phyloP scores from a whole-genome alignment of 2,888 invertebrate genomes.

The Aethes cnicana region DNA sequence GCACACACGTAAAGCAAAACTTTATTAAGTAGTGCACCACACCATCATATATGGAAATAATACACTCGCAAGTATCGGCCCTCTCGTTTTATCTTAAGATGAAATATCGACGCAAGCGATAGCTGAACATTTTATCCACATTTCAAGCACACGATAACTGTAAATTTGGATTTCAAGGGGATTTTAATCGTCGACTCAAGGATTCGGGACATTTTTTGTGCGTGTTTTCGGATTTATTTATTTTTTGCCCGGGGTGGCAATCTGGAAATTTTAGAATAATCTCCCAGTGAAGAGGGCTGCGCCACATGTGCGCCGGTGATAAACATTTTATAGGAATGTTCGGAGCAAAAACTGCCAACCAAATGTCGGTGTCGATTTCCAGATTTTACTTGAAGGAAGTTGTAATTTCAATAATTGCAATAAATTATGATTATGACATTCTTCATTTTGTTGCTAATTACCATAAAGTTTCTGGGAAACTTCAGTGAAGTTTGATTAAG shows the following conservation, averaged over 20 bases:
- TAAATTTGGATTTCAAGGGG: conserved; percentile 72
- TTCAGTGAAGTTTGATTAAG: too few species aligned
- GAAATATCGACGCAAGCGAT: conserved; percentile 21
- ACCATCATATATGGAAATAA: conserved; percentile 17
- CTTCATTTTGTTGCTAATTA: neutral
- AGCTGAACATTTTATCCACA: conserved; percentile 38
- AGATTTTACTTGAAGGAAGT: conserved; percentile 68
- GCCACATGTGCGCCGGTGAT: conserved; percentile 78
- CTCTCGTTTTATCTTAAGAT: conserved; percentile 36
- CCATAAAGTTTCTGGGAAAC: neutral
- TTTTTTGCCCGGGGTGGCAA: conserved; percentile 81
- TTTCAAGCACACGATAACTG: conserved; percentile 61
- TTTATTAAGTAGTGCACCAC: conserved; percentile 20
- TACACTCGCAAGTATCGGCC: conserved; percentile 5
- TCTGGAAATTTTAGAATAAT: conserved; percentile 80
- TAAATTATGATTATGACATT: conserved; percentile 37
- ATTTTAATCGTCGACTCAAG: conserved; percentile 66
- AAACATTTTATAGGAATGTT: conserved; percentile 82
- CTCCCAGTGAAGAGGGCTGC: conserved; percentile 68
- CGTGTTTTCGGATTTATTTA: conserved; percentile 72
- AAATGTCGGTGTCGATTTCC: conserved; percentile 74
- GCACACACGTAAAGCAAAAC: conserved; percentile 23
- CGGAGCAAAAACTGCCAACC: conserved; percentile 74
- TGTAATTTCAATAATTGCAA: conserved; percentile 66
- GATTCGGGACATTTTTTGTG: conserved; percentile 76